A percentile compares a stretch with the other conserved stretches of the same genome.
Evolutionary conservation across 1,140 invertebrate species (phyloP).

Genomic region (Trichonephila clavipes): DNA sequence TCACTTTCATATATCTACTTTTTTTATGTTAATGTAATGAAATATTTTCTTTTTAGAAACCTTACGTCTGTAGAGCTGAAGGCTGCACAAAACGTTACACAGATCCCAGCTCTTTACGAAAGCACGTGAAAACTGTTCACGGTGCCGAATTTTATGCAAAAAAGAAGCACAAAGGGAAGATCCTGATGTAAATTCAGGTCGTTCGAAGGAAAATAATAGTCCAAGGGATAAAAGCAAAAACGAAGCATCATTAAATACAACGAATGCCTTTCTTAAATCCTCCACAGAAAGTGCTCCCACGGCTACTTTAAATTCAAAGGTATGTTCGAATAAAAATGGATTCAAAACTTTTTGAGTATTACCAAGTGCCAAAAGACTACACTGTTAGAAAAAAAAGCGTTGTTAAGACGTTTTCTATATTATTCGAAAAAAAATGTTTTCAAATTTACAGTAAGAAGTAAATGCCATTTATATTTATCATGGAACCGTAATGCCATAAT

Average conservation of each 20-base stretch:
- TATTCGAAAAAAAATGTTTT: too few species aligned
- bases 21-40: not conserved
- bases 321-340: not conserved
- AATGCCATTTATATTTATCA: too few species aligned
- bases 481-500: too few species aligned
- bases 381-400: too few species aligned
- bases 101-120: conserved; percentile 95
- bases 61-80: conserved; percentile 97
- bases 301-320: not conserved
- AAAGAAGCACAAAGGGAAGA: conserved; percentile 94
- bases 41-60: conserved; percentile 89
- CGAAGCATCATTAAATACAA: not conserved
- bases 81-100: conserved; percentile 99
- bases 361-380: too few species aligned
- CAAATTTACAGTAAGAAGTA: too few species aligned
- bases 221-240: not conserved
- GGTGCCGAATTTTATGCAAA: conserved; percentile 99
- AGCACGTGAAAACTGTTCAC: conserved; percentile 99
- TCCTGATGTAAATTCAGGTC: conserved; percentile 78
- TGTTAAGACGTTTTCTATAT: too few species aligned
- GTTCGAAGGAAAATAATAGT: conserved; percentile 39
- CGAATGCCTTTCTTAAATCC: not conserved
- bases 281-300: not conserved
- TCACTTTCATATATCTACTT: too few species aligned
- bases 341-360: not conserved